A percentile compares a stretch with the other conserved stretches of the same genome.
Conservation (phyloP, 1,140 invertebrate genomes). For the Eurosta solidaginis region DNA sequence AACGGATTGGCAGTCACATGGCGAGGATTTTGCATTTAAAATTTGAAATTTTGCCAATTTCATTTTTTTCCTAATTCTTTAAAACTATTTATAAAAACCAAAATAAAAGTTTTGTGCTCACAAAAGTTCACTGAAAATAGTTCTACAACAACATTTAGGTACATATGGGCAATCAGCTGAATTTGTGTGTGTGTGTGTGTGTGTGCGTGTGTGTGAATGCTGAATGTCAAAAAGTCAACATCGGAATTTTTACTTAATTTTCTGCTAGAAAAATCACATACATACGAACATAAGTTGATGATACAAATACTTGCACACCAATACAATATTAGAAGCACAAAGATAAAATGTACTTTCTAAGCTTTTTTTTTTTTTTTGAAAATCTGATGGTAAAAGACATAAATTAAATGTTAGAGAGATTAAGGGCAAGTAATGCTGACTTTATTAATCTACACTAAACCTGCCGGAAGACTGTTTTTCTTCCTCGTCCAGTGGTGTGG, state of each 20-base stretch:
- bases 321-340: too few relatives aligned
- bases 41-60: slow-evolving; percentile 20
- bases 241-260: slow-evolving; percentile 9
- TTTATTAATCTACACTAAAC: slow-evolving; percentile 1
- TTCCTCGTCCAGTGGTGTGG: too few relatives aligned
- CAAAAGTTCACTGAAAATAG: too few relatives aligned
- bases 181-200: not conserved
- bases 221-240: not conserved
- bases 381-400: not conserved
- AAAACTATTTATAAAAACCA: not conserved
- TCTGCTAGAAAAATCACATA: not conserved
- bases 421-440: not conserved
- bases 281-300: not conserved
- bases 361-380: not conserved
- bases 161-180: not conserved
- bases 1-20: slow-evolving; percentile 11
- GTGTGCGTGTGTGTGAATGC: too few relatives aligned
- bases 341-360: too few relatives aligned
- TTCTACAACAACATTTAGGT: too few relatives aligned
- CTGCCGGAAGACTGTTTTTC: too few relatives aligned
- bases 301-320: not conserved
- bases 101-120: not conserved
- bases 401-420: slow-evolving; percentile 12
- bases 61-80: not conserved
- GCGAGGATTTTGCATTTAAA: slow-evolving; percentile 29